Evolutionary conservation across 2,113 vertebrate genomes (phyloP).

Genomic region (Xiphophorus couchianus): DNA sequence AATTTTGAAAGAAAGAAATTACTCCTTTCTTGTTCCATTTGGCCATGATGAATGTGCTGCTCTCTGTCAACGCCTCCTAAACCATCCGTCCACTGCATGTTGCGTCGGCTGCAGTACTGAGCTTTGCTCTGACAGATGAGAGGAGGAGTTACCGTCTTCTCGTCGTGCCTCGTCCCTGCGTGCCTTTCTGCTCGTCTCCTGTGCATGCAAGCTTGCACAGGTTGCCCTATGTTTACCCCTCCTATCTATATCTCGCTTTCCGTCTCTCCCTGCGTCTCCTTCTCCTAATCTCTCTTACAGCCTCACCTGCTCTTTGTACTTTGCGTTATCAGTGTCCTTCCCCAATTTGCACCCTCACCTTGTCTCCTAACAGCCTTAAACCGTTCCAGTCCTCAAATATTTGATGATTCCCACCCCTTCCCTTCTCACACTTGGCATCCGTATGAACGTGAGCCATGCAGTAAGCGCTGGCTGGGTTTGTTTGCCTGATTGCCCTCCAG

Average conservation of each 20-base stretch:
- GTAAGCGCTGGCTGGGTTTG: slow-evolving; percentile 59
- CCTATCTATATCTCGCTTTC: slow-evolving; percentile 42
- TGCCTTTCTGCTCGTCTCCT: slow-evolving; percentile 65
- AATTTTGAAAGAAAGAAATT: no score
- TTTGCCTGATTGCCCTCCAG: slow-evolving; percentile 79
- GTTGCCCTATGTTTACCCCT: slow-evolving; percentile 66
- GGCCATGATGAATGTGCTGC: neutral
- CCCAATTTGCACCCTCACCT: slow-evolving; percentile 50
- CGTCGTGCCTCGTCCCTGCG: slow-evolving; percentile 61
- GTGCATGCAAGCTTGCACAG: slow-evolving; percentile 61
- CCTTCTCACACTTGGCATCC: slow-evolving; percentile 11
- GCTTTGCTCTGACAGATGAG: slow-evolving; percentile 7
- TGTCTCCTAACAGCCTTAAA: slow-evolving; percentile 50
- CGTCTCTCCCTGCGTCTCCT: slow-evolving; percentile 3
- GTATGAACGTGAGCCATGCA: slow-evolving; percentile 59
- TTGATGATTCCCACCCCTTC: slow-evolving; percentile 33
- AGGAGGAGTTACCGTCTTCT: slow-evolving; percentile 50
- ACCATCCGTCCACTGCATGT: no score
- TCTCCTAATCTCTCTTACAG: slow-evolving; percentile 51
- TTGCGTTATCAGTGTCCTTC: slow-evolving; percentile 22
- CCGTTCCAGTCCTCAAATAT: slow-evolving; percentile 44
- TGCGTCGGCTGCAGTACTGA: neutral
- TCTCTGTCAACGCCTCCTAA: neutral
- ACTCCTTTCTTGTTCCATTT: neutral
- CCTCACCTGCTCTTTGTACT: slow-evolving; percentile 34